phyloP scores from a whole-genome alignment of 2,797 vertebrate genomes.

The Champsocephalus gunnari region DNA sequence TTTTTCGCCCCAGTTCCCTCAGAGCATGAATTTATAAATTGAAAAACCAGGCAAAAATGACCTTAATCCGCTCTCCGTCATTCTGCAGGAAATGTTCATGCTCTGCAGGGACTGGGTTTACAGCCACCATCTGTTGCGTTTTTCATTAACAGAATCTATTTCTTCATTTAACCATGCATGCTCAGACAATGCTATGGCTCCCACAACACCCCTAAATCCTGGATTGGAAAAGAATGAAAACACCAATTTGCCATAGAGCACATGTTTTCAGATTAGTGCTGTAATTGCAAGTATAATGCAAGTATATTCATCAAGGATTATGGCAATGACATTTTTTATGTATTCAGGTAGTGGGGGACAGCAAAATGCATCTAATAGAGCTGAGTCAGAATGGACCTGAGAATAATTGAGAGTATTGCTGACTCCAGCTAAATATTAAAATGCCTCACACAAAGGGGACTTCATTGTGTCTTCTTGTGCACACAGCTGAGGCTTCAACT shows the following conservation, averaged over 20 bases:
- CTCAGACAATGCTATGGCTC: constrained; percentile 79
- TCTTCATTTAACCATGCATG: constrained; percentile 80
- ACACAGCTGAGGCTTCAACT: constrained; percentile 15
- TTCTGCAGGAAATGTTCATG: constrained; percentile 78
- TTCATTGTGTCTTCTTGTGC: constrained; percentile 12
- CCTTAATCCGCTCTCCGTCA: constrained; percentile 82
- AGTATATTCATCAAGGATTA: constrained; percentile 77
- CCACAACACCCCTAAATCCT: constrained; percentile 75
- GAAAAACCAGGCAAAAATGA: constrained; percentile 84
- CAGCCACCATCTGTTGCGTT: constrained; percentile 84
- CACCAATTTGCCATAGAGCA: constrained; percentile 71
- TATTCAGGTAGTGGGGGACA: constrained; percentile 67
- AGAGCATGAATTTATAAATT: constrained; percentile 83
- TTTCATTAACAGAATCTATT: constrained; percentile 87
- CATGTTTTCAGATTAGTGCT: constrained; percentile 78
- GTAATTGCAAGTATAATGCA: constrained; percentile 78
- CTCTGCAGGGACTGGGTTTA: constrained; percentile 80
- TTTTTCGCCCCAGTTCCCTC: constrained; percentile 59
- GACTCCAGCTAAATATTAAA: constrained; percentile 21
- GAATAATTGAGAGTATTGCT: constrained; percentile 45
- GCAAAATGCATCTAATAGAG: constrained; percentile 49
- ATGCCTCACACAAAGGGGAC: constrained; percentile 5
- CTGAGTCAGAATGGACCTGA: constrained; percentile 56
- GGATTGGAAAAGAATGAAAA: constrained; percentile 77
- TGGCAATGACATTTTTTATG: constrained; percentile 55